A percentile compares a stretch with the other conserved stretches of the same genome.
phyloP scores from a whole-genome alignment of 2,888 invertebrate species.

The Syrista parreyssii region DNA sequence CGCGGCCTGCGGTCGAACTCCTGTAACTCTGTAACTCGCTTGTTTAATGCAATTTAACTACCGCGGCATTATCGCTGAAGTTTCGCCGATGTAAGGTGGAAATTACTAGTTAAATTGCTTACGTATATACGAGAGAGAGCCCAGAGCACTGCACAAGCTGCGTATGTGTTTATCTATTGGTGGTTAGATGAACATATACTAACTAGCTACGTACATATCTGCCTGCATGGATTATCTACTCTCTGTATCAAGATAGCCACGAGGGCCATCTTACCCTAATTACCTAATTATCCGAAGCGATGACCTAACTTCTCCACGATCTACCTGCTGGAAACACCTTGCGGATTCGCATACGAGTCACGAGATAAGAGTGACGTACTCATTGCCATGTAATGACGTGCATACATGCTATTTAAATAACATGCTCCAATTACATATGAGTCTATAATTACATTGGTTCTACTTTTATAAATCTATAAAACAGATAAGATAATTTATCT shows the following conservation, averaged over 20 bases:
- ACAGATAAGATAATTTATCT: neutral
- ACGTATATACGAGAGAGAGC: slow-evolving; percentile 44
- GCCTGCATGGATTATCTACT: neutral
- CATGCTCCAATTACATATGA: neutral
- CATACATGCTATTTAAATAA: neutral
- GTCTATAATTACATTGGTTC: neutral
- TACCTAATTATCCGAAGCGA: slow-evolving; percentile 59
- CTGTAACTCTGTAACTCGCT: slow-evolving; percentile 57
- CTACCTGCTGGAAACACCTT: neutral
- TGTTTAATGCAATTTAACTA: slow-evolving; percentile 64
- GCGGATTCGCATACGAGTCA: neutral
- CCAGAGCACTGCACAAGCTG: slow-evolving; percentile 57
- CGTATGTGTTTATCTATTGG: slow-evolving; percentile 62
- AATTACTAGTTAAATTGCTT: slow-evolving; percentile 65
- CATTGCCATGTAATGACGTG: neutral
- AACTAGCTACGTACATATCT: neutral
- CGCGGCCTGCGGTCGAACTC: neutral
- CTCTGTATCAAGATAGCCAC: slow-evolving; percentile 46
- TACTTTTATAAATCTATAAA: neutral
- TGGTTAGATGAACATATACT: slow-evolving; percentile 16
- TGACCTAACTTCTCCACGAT: slow-evolving; percentile 47
- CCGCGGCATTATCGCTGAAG: slow-evolving; percentile 60
- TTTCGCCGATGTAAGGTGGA: slow-evolving; percentile 63
- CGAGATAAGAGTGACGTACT: neutral
- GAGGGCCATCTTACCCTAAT: slow-evolving; percentile 59